These are phyloP conservation scores for Phaethornis superciliosus DNA, from an alignment of 2,113 vertebrate species.

Conservation along the genomic window DNA sequence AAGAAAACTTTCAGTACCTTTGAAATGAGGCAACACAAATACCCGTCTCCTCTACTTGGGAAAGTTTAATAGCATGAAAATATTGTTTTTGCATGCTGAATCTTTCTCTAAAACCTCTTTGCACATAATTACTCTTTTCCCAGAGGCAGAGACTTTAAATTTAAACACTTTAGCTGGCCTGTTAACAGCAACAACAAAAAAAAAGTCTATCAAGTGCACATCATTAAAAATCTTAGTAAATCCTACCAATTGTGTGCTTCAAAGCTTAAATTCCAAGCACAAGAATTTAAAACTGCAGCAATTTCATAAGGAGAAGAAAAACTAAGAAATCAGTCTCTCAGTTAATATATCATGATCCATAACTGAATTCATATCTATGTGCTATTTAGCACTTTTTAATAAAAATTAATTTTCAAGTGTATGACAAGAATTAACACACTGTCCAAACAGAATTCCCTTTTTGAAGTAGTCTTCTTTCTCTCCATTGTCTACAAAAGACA, in stretches of 20 bases:
- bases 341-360: neutral
- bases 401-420: neutral
- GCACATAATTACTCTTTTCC: slow-evolving; percentile 31
- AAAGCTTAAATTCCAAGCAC: neutral
- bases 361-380: neutral
- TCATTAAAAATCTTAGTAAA: slow-evolving; percentile 8
- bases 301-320: neutral
- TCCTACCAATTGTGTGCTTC: neutral
- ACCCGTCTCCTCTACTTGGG: neutral
- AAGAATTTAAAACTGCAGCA: neutral
- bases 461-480: neutral
- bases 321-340: neutral
- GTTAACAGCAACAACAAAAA: neutral
- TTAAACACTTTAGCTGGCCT: neutral
- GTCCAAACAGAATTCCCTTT: neutral
- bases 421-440: neutral
- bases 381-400: neutral
- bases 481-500: neutral
- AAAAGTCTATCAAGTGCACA: neutral
- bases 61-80: slow-evolving; percentile 13
- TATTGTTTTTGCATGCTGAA: slow-evolving; percentile 7
- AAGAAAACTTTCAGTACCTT: slow-evolving; percentile 4
- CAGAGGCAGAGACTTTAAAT: neutral
- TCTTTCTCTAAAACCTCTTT: slow-evolving; percentile 36
- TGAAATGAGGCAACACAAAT: slow-evolving; percentile 45